Conservation (phyloP, 2,797 vertebrate species). For the Iguana delicatissima region DNA sequence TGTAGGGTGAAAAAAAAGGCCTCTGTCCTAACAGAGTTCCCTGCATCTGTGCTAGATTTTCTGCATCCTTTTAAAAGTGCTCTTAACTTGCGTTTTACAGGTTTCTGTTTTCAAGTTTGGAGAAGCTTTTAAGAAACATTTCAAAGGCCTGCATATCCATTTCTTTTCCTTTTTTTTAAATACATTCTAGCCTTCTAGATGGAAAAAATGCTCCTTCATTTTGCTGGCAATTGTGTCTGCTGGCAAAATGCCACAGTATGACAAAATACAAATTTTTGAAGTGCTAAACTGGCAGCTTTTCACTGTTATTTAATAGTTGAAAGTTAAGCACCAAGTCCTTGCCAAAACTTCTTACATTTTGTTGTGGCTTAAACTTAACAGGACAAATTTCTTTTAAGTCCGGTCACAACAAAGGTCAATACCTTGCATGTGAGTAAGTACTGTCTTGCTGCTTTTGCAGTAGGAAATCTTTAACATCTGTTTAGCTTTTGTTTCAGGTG, state of each 20-base stretch:
- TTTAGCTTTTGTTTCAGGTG: slow-evolving; percentile 91
- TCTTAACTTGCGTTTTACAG: background rate
- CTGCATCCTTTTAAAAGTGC: background rate
- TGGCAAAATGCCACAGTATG: background rate
- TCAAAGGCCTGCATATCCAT: background rate
- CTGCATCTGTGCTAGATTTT: background rate
- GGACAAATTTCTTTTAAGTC: background rate
- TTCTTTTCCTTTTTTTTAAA: background rate
- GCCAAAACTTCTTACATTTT: background rate
- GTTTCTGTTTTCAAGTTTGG: background rate
- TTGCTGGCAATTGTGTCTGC: background rate
- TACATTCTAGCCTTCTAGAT: background rate
- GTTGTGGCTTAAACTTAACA: background rate
- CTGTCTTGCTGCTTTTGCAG: slow-evolving; percentile 67
- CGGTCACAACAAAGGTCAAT: slow-evolving; percentile 58
- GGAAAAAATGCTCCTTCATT: background rate
- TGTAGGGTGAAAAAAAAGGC: too few species aligned
- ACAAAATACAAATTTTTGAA: background rate
- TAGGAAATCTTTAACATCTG: slow-evolving; percentile 82
- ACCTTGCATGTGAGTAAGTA: slow-evolving; percentile 77
- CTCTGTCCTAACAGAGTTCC: too few species aligned
- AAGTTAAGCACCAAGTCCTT: slow-evolving; percentile 44
- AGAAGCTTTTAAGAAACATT: background rate
- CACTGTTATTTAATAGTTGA: background rate
- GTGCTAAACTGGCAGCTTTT: slow-evolving; percentile 34